Percentiles rank a stretch among this genome's conserved stretches.
These are phyloP conservation scores for Zaprionus davidi DNA, from an alignment of 1,140 invertebrate species.

Conservation along the genomic window DNA sequence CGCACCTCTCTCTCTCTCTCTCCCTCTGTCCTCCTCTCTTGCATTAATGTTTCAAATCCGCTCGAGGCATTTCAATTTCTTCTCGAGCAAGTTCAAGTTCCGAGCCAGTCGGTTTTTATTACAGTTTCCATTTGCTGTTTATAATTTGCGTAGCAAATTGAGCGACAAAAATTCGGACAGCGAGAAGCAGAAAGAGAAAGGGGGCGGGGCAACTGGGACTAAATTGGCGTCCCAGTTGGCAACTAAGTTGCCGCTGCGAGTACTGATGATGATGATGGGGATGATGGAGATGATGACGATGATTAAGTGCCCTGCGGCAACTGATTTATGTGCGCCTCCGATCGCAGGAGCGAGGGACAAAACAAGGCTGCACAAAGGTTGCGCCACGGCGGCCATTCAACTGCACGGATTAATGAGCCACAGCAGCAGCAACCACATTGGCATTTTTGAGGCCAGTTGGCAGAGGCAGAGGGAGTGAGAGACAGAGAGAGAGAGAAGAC, in stretches of 20 bases:
- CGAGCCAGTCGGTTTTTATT: slow-evolving; percentile 44
- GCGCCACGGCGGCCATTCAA: slow-evolving; percentile 61
- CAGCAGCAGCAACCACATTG: slow-evolving; percentile 56
- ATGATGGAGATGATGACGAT: slow-evolving; percentile 56
- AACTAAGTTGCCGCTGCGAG: slow-evolving; percentile 19
- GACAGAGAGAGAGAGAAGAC: slow-evolving; percentile 16
- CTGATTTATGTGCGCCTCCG: slow-evolving; percentile 67
- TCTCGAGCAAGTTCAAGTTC: slow-evolving; percentile 45
- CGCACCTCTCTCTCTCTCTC: slow-evolving; percentile 11
- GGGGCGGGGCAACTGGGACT: slow-evolving; percentile 17
- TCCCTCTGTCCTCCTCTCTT: no score
- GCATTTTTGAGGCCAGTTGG: slow-evolving; percentile 46
- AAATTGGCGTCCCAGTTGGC: slow-evolving; percentile 62
- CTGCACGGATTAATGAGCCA: slow-evolving; percentile 79
- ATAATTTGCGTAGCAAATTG: slow-evolving; percentile 79
- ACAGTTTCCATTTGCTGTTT: slow-evolving; percentile 73
- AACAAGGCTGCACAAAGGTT: slow-evolving; percentile 59
- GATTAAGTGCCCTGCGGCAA: slow-evolving; percentile 69
- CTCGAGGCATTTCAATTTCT: slow-evolving; percentile 75
- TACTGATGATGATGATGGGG: slow-evolving; percentile 22
- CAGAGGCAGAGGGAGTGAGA: background rate
- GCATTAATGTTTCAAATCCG: slow-evolving; percentile 77
- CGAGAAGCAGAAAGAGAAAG: background rate
- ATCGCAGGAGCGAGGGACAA: slow-evolving; percentile 21
- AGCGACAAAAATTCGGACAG: slow-evolving; percentile 71